Evolutionary conservation across 2,113 vertebrate species (phyloP).

Genomic region (Cathartes aura): DNA sequence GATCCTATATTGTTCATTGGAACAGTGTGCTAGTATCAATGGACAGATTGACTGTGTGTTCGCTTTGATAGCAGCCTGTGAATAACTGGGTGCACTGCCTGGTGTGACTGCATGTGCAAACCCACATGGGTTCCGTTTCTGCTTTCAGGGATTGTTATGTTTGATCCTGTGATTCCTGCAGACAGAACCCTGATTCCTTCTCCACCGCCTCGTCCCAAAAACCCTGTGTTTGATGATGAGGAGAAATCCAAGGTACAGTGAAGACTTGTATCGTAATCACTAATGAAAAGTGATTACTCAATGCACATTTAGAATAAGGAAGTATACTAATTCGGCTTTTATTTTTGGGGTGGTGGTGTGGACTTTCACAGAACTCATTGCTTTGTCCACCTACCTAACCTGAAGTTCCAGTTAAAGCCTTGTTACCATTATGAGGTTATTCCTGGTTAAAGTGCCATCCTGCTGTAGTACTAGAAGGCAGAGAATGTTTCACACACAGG

Average conservation of each 20-base stretch:
- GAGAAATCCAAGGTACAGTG: conserved; percentile 89
- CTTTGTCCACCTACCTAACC: neutral
- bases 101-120: neutral
- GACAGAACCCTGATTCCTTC: conserved; percentile 88
- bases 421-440: neutral
- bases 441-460: neutral
- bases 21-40: fast-evolving
- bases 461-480: neutral
- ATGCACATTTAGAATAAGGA: neutral
- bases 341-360: neutral
- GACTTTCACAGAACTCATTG: neutral
- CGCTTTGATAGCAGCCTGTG: neutral
- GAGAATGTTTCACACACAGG: neutral
- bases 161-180: conserved; percentile 85
- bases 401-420: neutral
- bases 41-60: neutral
- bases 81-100: neutral
- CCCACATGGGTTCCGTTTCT: neutral
- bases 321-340: neutral
- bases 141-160: conserved; percentile 85
- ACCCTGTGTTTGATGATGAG: conserved; percentile 94
- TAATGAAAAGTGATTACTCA: neutral
- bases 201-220: conserved; percentile 85
- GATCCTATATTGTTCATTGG: neutral
- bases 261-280: neutral